Evolutionary conservation across 2,888 invertebrate genomes (phyloP), one percentile per base, ranked within the genome.

Genomic region (Cryptocheilus praepositus): DNA sequence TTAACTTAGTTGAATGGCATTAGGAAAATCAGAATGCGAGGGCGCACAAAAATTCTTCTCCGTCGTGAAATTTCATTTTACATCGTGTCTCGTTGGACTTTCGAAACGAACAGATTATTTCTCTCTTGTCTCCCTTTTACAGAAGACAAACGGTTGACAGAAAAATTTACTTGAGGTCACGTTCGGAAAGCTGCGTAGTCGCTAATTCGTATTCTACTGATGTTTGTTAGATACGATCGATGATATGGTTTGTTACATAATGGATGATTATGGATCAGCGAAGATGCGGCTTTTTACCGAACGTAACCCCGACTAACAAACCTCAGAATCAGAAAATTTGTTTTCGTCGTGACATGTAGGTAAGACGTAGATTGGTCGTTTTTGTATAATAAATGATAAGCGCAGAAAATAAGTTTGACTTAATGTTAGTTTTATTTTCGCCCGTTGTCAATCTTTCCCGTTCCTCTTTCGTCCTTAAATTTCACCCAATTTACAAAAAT

Each of bases 311-410:
- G 36, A 36, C 36, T 11, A 7, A 11, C 11, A 1, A 58, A 59
- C 52, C 69, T 62, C n/a, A n/a, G n/a, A n/a, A n/a, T n/a, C n/a
- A n/a, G n/a, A n/a, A n/a, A n/a, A n/a, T n/a, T n/a, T 49, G 65
- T 52, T 45, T 75, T 65, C 77, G 67, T 18, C 22, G 22, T 71
- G 64, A 76, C 76, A 60, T 72, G 60, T 81, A 79, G 74, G 71
- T 76, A 80, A 11, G 78, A 72, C 70, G 67, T 77, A 73, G 67
- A 46, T 51, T 7, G 36, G 77, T 79, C 79, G 80, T 71, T 83
- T 81, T 84, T 83, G 76, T 82, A 81, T 73, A 83, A 85, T 82
- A 86, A 84, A 84, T 59, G 52, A 58, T 64, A 75, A 66, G 54
- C 55, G 65, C 57, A 70, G 63, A 73, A 59, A 65, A 54, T 46